Base-by-base conservation (phyloP, 2,888 invertebrate species). In the Meliscaeva auricollis region DNA sequence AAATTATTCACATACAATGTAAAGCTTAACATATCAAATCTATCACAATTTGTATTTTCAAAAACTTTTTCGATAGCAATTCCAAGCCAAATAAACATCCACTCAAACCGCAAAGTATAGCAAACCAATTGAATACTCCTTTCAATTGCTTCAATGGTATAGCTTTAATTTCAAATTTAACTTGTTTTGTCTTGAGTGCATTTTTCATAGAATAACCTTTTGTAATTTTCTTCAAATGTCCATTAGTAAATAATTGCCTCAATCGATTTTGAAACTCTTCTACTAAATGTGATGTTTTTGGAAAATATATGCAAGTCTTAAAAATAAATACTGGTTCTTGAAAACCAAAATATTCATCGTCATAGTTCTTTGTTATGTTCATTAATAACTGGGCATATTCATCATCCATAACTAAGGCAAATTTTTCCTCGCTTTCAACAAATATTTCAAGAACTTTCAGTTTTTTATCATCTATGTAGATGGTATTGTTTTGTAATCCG, bases 61-160 rank as follows among this genome's bases (percentile, higher is more conserved):
- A 52, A 52, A 26, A 52, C 8, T n/a, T 52, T 7, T 22, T 52
- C 26, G 52, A 52, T 3, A 52, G 52, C n/a, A 52, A n/a, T 52
- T 54, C 54, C 30, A 30, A 5, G 5, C 9, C 9, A 30, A 54
- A 54, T 8, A 1, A 1, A 1, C 15, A 7, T 15, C 30, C 15
- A 30, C 30, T 15, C 6, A 54, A 30, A 26, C n/a, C 30, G 15
- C 54, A 54, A 9, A 54, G 15, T 8, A 54, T 15, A 32, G 9
- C n/a, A 30, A 54, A 54, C n/a, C 8, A 54, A 4, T 3, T n/a
- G 5, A 26, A 54, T 15, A 32, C 30, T 3, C 30, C 54, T 30
- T 30, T n/a, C 3, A 54, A 30, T 3, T 32, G 30, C 4, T 32
- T 8, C 4, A 54, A 15, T 0, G 15, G 15, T 30, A 54, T 54